Conservation (phyloP, 2,888 invertebrate genomes). For the Dorcus hopei region DNA sequence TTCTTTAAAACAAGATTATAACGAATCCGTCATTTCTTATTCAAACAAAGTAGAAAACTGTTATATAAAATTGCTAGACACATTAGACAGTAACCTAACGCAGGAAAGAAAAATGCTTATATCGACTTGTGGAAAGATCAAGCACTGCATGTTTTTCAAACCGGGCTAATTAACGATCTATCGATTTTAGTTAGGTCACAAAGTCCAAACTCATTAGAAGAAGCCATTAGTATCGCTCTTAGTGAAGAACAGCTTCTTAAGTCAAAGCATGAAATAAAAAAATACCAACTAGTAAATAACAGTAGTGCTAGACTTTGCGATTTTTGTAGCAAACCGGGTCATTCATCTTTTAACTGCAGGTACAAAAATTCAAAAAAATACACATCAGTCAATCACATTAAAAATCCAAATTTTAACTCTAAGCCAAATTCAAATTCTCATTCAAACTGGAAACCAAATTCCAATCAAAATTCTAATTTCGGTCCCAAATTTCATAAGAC, state of each 20-base stretch:
- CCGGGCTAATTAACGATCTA: slow-evolving; percentile 32
- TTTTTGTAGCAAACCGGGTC: slow-evolving; percentile 11
- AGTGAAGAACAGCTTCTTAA: slow-evolving; percentile 27
- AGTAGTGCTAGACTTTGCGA: neutral
- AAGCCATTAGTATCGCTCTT: slow-evolving; percentile 31
- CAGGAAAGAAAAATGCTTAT: slow-evolving; percentile 22
- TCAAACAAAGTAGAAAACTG: slow-evolving; percentile 33
- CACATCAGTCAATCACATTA: no score
- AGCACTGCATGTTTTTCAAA: slow-evolving; percentile 34
- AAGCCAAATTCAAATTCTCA: no score
- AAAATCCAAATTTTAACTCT: no score
- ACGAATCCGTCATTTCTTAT: slow-evolving; percentile 29
- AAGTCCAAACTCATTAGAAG: slow-evolving; percentile 30
- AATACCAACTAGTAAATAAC: slow-evolving; percentile 6
- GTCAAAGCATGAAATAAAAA: slow-evolving; percentile 1
- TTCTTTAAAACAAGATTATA: slow-evolving; percentile 28
- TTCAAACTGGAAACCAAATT: no score
- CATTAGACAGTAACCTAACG: slow-evolving; percentile 21
- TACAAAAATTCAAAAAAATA: neutral
- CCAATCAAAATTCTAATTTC: no score
- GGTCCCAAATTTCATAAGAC: no score
- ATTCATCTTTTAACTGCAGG: slow-evolving; percentile 5
- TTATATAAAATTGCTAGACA: slow-evolving; percentile 32
- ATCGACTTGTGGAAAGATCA: slow-evolving; percentile 31
- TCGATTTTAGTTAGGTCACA: slow-evolving; percentile 34